phyloP scores from a whole-genome alignment of 2,113 vertebrate genomes.

The Mustela lutreola region DNA sequence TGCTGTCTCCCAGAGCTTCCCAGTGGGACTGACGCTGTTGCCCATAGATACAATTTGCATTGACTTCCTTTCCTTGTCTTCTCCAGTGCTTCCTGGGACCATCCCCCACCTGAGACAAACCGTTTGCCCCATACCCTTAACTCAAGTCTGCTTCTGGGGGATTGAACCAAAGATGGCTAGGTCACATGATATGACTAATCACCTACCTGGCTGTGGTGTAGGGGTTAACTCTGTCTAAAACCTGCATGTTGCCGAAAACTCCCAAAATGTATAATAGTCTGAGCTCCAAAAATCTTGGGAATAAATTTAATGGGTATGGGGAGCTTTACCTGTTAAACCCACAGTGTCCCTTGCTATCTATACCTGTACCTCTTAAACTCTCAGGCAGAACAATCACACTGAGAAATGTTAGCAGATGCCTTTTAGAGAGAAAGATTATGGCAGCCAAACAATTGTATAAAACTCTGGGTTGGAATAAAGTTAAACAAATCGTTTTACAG shows the following conservation, averaged over 20 bases:
- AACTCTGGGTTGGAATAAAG: background rate
- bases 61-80: background rate
- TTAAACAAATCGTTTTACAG: background rate
- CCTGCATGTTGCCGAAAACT: background rate
- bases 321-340: background rate
- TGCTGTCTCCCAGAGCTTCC: background rate
- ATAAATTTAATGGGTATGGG: too few relatives aligned
- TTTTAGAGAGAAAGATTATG: background rate
- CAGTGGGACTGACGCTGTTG: background rate
- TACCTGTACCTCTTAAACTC: background rate
- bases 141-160: background rate
- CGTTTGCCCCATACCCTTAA: background rate
- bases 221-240: background rate
- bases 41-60: background rate
- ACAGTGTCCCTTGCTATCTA: background rate
- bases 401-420: background rate
- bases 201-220: background rate
- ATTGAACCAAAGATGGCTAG: background rate
- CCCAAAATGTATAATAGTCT: background rate
- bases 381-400: background rate
- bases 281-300: background rate
- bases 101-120: background rate
- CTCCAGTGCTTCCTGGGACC: background rate
- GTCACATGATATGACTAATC: background rate
- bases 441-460: background rate